These are phyloP conservation scores for Junonia oenone DNA, from an alignment of 2,888 invertebrate species.

Conservation along the genomic window DNA sequence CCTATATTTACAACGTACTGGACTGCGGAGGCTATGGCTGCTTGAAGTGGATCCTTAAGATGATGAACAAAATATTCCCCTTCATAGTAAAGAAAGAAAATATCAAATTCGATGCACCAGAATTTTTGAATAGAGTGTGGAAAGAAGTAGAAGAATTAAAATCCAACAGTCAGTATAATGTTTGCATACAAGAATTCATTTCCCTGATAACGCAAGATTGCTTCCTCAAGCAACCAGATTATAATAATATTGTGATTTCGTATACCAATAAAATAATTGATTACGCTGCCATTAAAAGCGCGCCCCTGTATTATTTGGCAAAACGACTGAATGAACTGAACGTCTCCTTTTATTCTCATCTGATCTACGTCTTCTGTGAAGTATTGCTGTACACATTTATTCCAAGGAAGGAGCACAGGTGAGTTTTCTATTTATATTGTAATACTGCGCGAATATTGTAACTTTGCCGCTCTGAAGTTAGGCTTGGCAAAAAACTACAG, in stretches of 20 bases:
- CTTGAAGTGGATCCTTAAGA: conserved; percentile 58
- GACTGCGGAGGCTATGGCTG: conserved; percentile 73
- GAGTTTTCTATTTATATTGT: conserved; percentile 11
- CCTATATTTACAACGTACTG: conserved; percentile 49
- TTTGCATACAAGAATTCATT: conserved; percentile 61
- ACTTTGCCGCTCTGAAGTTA: neutral
- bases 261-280: conserved; percentile 61
- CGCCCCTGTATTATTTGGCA: conserved; percentile 53
- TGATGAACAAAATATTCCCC: conserved; percentile 48
- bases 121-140: conserved; percentile 59
- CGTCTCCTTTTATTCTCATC: conserved; percentile 41
- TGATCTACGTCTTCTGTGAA: conserved; percentile 61
- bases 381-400: conserved; percentile 70
- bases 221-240: conserved; percentile 41
- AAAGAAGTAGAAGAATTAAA: conserved; percentile 68
- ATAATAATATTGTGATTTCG: conserved; percentile 49
- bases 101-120: conserved; percentile 41
- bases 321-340: conserved; percentile 39
- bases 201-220: conserved; percentile 51
- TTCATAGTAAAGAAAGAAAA: conserved; percentile 34
- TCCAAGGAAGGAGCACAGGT: conserved; percentile 78
- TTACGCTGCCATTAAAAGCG: conserved; percentile 51
- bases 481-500: neutral
- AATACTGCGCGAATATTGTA: neutral
- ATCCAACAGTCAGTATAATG: conserved; percentile 60